Base-by-base conservation (phyloP, 92 coral and sea anemone species). In the Zoanthus gigantus region DNA sequence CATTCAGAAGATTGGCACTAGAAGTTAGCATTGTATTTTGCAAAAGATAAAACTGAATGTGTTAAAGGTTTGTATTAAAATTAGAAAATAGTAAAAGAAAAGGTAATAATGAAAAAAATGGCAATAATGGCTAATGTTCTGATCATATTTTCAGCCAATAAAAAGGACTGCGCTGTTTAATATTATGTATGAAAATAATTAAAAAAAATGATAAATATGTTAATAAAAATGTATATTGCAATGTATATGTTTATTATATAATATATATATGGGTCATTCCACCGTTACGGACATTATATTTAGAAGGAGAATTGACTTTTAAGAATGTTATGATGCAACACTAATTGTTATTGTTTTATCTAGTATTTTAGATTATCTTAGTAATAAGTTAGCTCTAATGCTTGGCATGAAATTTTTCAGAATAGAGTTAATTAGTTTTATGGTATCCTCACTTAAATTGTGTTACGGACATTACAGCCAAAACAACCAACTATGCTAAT, bases 51-150 rank as follows among this genome's bases (percentile, higher is more conserved):
- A 66, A 5, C 9, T 29, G 7, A 58, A 63, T 63, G 69, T 63
- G 69, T 17, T 63, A n/a, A 63, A 18, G 10, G 9, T 17, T 63
- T 63, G 74, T 69, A 29, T 10, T 69, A 69, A 69, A 29, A 6
- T 8, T 69, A 69, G 74, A 14, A 69, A 69, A 69, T 69, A 69
- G 74, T 69, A 69, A 69, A 68, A 28, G 30, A 14, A 69, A 69
- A 32, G 72, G 65, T 32, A 66, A 66, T n/a, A 66, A 66, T 15
- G 9, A 66, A 66, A 66, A 5, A 32, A 18, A n/a, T 66, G 34
- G 72, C 32, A 29, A 66, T 32, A 66, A 66, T 37, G 42, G 42
- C 42, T 37, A 37, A 37, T 37, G 42, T 37, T 37, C 42, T 37
- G 42, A 37, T 37, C 42, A 37, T 37, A 37, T 37, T 37, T 37